phyloP scores from a whole-genome alignment of 2,797 vertebrate genomes.

The Notoglanidium macrostoma region DNA sequence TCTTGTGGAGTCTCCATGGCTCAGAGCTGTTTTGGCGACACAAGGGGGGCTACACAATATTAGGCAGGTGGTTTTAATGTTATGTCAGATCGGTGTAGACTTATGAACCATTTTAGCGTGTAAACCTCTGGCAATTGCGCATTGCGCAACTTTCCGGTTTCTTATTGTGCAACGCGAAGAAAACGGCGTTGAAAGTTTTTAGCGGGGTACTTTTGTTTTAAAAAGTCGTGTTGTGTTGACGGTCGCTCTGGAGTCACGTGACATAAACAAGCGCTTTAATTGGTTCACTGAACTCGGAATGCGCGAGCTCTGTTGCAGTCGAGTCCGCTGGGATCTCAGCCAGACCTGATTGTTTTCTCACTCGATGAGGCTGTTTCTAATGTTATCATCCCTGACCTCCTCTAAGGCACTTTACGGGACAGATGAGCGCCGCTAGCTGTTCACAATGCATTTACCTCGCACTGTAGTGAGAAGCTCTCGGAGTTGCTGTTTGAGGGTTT shows the following conservation, averaged over 20 bases:
- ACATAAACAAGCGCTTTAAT: slow-evolving; percentile 14
- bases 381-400: neutral
- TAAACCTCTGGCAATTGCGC: neutral
- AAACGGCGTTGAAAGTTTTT: neutral
- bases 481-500: slow-evolving; percentile 73
- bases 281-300: neutral
- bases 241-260: slow-evolving; percentile 7
- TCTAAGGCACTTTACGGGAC: neutral
- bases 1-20: no score
- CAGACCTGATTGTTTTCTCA: neutral
- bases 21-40: no score
- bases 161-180: no score
- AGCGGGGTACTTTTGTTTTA: slow-evolving; percentile 35
- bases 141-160: neutral
- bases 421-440: neutral
- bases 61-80: no score
- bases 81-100: no score
- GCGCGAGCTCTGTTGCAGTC: neutral
- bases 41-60: no score
- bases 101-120: neutral
- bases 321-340: slow-evolving; percentile 22
- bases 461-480: slow-evolving; percentile 62
- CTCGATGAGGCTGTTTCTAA: neutral
- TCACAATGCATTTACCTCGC: slow-evolving; percentile 58
- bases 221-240: neutral